phyloP scores from a whole-genome alignment of 2,113 vertebrate species.

The Elephas maximus region DNA sequence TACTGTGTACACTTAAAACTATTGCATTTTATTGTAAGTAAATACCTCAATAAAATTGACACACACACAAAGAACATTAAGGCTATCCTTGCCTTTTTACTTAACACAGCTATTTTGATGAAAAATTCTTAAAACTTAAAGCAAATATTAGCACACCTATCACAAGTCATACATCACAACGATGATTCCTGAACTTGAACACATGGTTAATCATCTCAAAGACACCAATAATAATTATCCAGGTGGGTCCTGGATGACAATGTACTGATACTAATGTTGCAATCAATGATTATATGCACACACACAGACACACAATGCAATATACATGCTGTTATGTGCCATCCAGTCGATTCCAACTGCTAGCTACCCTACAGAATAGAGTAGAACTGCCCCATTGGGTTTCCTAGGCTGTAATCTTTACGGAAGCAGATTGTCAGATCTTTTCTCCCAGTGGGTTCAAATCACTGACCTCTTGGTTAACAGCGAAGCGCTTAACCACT shows the following conservation, averaged over 20 bases:
- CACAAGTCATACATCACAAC: not conserved
- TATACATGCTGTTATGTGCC: not conserved
- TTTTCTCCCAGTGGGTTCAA: not conserved
- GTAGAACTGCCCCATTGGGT: not conserved
- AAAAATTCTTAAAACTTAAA: conserved; percentile 38
- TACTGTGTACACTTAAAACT: not conserved
- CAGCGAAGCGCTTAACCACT: not conserved
- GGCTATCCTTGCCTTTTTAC: not conserved
- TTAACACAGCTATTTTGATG: not conserved
- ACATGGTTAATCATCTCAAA: conserved; percentile 16
- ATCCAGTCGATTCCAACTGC: not conserved
- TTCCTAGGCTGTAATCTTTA: not conserved
- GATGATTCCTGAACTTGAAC: not conserved
- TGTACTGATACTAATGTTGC: not conserved
- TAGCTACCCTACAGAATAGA: not conserved
- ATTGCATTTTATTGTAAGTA: not conserved
- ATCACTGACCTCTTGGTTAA: not conserved
- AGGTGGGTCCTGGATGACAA: not conserved
- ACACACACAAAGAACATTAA: not conserved
- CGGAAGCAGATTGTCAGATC: not conserved
- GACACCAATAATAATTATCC: not conserved
- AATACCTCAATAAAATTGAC: not conserved
- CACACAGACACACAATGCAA: not conserved
- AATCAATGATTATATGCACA: not conserved
- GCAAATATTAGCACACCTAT: not conserved